Evolutionary conservation across 1,140 invertebrate species (phyloP), one percentile per base, ranked within the genome.

Genomic region (Doryteuthis pealeii): DNA sequence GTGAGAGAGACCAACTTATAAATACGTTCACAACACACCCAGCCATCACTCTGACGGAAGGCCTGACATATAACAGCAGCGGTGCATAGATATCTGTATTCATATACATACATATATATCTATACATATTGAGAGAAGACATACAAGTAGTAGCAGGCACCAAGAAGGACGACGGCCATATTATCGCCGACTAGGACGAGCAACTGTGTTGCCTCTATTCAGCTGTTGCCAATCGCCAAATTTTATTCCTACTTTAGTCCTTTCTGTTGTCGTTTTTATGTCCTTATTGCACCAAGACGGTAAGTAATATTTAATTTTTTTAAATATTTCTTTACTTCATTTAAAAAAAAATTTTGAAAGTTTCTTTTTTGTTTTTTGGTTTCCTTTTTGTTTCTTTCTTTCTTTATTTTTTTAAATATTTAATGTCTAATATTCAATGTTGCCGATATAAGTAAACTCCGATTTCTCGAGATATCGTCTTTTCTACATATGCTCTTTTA

Each of bases 251-350:
- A 14, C 43, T 35, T 69, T 8, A 26, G n/a, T 30, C 30, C 32
- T 49, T 73, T 67, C n/a, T 72, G 15, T 22, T 66, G 66, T 66
- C 75, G 78, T 78, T 83, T 84, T 84, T 85, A 84, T 85, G 83
- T 83, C 82, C 80, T 83, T 82, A 80, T 81, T 78, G 82, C 70
- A 77, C 79, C 76, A 77, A 78, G 79, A 82, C 80, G 82, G 84
- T 85, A 75, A 78, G 81, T 81, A 77, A n/a, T 15, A n/a, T 62
- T 40, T 40, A n/a, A n/a, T 31, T 15, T 32, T 70, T 35, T 32
- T 68, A 30, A 22, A 68, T 30, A 68, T 6, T 31, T 68, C 66
- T 31, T 68, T 68, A 18, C 33, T 68, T 5, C 22, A 4, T 68
- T 31, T 68, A 28, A 31, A 4, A 68, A 68, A 49, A 49, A 49